Conservation (phyloP, 2,888 invertebrate species). For the Dilophus febrilis region DNA sequence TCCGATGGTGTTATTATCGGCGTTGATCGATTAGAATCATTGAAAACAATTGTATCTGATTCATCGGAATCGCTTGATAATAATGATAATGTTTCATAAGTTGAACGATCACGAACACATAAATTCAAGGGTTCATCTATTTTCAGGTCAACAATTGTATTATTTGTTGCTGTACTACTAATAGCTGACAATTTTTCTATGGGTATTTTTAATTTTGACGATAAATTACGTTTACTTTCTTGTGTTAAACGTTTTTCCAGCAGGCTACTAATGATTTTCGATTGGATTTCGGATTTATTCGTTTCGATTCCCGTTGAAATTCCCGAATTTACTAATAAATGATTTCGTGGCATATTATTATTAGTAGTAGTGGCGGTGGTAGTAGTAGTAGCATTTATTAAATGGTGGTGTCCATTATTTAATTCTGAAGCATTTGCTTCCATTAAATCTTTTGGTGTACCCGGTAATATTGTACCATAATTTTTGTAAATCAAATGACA, state of each 20-base stretch:
- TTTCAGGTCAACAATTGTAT: too few relatives aligned
- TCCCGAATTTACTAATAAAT: background rate
- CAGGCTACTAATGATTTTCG: slow-evolving; percentile 49
- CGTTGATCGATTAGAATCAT: slow-evolving; percentile 13
- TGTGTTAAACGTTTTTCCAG: slow-evolving; percentile 51
- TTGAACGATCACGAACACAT: slow-evolving; percentile 50
- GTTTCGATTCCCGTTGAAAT: background rate
- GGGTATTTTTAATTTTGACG: slow-evolving; percentile 26
- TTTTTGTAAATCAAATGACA: slow-evolving; percentile 84
- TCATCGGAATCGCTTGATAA: slow-evolving; percentile 21
- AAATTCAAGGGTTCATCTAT: slow-evolving; percentile 57
- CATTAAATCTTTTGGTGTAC: slow-evolving; percentile 40
- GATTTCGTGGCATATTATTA: too few relatives aligned
- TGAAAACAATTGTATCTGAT: slow-evolving; percentile 11
- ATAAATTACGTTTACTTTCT: slow-evolving; percentile 16
- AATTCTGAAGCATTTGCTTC: slow-evolving; percentile 11
- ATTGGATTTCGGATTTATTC: slow-evolving; percentile 43
- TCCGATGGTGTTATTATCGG: slow-evolving; percentile 19
- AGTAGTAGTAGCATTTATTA: too few relatives aligned
- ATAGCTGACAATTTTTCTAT: too few relatives aligned
- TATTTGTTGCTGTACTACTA: too few relatives aligned
- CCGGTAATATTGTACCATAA: slow-evolving; percentile 72
- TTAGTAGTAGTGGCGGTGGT: too few relatives aligned
- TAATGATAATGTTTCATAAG: slow-evolving; percentile 22
- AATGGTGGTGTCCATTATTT: background rate